Evolutionary conservation across 2,113 vertebrate species (phyloP), one percentile per base, ranked within the genome.

Genomic region (Ammodytes marinus): DNA sequence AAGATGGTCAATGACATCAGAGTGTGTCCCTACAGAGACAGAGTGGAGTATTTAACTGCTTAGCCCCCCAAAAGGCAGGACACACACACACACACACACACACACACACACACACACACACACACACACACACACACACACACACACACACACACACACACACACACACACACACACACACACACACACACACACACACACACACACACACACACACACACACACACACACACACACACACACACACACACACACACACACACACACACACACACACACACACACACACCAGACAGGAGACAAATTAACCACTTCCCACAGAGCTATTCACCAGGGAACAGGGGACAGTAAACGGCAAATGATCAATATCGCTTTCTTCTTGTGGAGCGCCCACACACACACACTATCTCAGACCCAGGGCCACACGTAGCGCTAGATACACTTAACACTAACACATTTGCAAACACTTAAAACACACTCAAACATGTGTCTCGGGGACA

Each of bases 251-350:
- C 55, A 47, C 77, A 82, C 47, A 60, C 69, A 69, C 55, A 77
- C 46, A 54, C 50, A 61, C 74, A 75, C 67, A 70, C 75, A 63
- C 40, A 40, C 58, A 82, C 12, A 66, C 11, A 77, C 5, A 74
- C 39, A 72, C 53, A 52, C 58, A 68, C 39, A 27, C 52, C 49
- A 35, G 88, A 88, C 84, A 91, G 85, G 84, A 91, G 84, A 90
- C 90, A 92, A 92, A 92, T 92, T 91, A 92, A 91, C 92, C 89
- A 91, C 87, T 93, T 93, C 91, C 88, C 84, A 82, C 84, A 86
- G 86, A 86, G 90, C 80, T 69, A 84, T 88, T 89, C 91, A 81
- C 90, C 64, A 70, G 80, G 88, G 84, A 84, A 76, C 74, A 57
- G 66, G 80, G 90, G 87, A 91, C 90, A 92, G 88, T 89, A 85